Conservation (phyloP, 2,797 vertebrate genomes). For the Psittacula derbiana region DNA sequence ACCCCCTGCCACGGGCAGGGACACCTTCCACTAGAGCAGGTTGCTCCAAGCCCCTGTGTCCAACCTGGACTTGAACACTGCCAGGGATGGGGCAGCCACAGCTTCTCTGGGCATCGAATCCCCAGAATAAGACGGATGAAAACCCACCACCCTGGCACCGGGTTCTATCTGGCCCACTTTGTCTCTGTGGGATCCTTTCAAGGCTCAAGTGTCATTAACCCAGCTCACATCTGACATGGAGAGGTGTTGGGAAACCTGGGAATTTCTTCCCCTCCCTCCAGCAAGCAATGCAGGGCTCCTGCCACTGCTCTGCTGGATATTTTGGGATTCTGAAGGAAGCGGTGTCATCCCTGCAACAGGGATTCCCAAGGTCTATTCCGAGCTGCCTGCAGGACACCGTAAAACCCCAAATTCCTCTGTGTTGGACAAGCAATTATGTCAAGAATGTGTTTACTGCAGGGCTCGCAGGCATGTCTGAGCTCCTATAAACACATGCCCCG, state of each 20-base stretch:
- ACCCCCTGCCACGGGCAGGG: background rate
- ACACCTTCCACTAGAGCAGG: background rate
- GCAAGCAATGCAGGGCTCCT: background rate
- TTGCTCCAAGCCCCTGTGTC: background rate
- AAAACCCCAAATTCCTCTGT: slow-evolving; percentile 35
- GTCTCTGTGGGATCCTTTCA: background rate
- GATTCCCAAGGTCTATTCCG: slow-evolving; percentile 31
- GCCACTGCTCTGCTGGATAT: background rate
- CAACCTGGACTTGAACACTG: background rate
- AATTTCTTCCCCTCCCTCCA: background rate
- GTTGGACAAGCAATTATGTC: slow-evolving; percentile 17
- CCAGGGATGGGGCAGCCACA: background rate
- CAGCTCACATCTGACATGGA: background rate
- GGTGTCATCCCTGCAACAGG: background rate
- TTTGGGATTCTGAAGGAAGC: slow-evolving; percentile 11
- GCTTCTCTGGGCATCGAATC: background rate
- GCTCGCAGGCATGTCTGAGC: slow-evolving; percentile 46
- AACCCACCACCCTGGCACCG: background rate
- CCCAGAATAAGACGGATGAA: background rate
- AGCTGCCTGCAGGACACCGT: background rate
- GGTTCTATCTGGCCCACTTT: background rate
- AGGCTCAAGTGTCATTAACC: background rate
- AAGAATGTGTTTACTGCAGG: slow-evolving; percentile 41
- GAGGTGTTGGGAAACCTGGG: background rate
- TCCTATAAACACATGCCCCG: background rate